Base-by-base conservation (phyloP, 2,797 vertebrate genomes). In the Macrochelys suwanniensis region DNA sequence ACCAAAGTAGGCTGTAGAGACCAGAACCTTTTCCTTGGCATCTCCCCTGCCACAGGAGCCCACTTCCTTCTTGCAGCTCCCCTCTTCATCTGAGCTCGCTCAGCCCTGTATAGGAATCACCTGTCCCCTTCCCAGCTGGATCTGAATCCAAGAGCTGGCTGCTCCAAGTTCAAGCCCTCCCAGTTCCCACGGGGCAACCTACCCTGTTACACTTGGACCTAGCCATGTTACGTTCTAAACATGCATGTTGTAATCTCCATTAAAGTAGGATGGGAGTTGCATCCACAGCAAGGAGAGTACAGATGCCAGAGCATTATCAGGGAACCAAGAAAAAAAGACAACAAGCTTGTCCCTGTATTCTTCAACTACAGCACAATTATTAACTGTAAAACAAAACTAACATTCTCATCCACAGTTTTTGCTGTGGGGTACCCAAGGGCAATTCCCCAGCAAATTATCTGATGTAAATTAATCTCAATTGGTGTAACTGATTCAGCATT, bases 381-480 rank as follows among this genome's bases (percentile, higher is more conserved):
- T 56, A 74, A 23, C 12, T 10, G 26, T 42, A 59, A 47, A 89
- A 53, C 42, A 50, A 68, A 89, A 87, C 1, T 47, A 85, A 82
- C 0, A 0, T 17, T 61, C 33, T 28, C 59, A 65, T 65, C 61
- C 31, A n/a, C 13, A 65, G 13, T 76, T 77, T 76, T 81, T 87
- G 50, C 42, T 87, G 85, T 2, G 42, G 33, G 89, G 47, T 13
- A 82, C 13, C 65, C 65, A 51, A 7, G 89, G 83, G 37, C 23
- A 15, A 56, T 31, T 16, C 54, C 1, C 25, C 59, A 82, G 76
- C 11, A 53, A 0, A 0, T 0, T 5, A 57, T 7, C 45, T 80
- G 37, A 31, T 85, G 54, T 45, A 84, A 91, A 80, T 13, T 68
- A 37, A 68, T 12, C 28, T 86, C 17, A 37, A 77, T 3, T 9